Percentiles rank a stretch among this genome's conserved stretches.
Evolutionary conservation across 1,140 invertebrate species (phyloP).

Genomic region (Streblospio benedicti): DNA sequence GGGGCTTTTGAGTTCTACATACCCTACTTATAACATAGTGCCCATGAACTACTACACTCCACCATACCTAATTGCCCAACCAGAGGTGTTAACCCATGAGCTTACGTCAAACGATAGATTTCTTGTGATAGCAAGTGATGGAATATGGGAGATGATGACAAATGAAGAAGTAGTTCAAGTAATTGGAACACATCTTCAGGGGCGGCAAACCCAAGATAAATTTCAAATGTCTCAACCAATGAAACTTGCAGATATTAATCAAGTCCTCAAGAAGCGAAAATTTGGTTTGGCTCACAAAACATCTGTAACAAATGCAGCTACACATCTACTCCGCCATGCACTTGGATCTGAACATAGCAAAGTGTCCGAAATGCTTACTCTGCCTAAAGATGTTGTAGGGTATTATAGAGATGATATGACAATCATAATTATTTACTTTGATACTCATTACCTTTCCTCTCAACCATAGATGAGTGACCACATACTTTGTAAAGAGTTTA

Average conservation of each 20-base stretch:
- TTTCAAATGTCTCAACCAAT: constrained; percentile 57
- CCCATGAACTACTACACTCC: constrained; percentile 81
- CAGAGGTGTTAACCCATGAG: constrained; percentile 75
- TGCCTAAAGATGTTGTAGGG: constrained; percentile 36
- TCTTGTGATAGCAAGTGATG: constrained; percentile 91
- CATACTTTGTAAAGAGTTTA: too few species aligned
- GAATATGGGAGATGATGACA: constrained; percentile 89
- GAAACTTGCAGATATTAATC: constrained; percentile 68
- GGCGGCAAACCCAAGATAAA: constrained; percentile 55
- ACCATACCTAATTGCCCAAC: constrained; percentile 85
- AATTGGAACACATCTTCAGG: constrained; percentile 88
- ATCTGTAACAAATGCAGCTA: constrained; percentile 81
- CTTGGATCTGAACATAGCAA: constrained; percentile 80
- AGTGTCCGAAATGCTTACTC: constrained; percentile 71
- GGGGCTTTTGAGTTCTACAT: constrained; percentile 13
- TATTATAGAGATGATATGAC: constrained; percentile 48
- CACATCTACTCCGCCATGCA: constrained; percentile 85
- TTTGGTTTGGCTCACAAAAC: constrained; percentile 56
- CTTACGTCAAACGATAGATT: constrained; percentile 83
- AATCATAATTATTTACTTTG: constrained; percentile 44
- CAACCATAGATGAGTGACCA: too few species aligned
- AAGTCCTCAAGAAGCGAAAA: constrained; percentile 48
- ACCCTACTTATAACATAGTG: constrained; percentile 17
- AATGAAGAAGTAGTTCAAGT: constrained; percentile 58
- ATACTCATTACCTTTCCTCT: too few species aligned